These are phyloP conservation scores for Dascyllus trimaculatus DNA, from an alignment of 2,113 vertebrate species.

Conservation along the genomic window DNA sequence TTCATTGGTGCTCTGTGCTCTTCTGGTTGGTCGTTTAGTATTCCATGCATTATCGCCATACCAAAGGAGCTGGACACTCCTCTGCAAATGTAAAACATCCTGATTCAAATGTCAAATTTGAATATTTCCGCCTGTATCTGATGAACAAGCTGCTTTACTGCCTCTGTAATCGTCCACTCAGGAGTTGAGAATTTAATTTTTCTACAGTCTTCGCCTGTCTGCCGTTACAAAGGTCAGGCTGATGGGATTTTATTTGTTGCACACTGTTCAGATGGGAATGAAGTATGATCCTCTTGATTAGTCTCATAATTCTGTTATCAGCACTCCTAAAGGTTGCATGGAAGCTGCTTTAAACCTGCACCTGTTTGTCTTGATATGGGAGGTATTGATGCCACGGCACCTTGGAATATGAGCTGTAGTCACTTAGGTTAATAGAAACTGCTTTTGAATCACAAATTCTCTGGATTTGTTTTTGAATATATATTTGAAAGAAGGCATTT, in stretches of 20 bases:
- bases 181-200: conserved; percentile 57
- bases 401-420: not conserved
- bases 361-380: conserved; percentile 44
- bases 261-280: conserved; percentile 60
- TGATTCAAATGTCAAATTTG: conserved; percentile 76
- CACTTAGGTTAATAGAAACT: not conserved
- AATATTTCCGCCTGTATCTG: conserved; percentile 70
- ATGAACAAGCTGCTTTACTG: conserved; percentile 71
- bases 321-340: conserved; percentile 66
- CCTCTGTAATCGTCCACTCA: conserved; percentile 60
- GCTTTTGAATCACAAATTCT: not conserved
- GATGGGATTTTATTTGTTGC: conserved; percentile 67
- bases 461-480: no score
- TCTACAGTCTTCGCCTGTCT: conserved; percentile 23
- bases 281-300: conserved; percentile 70
- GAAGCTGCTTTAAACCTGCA: conserved; percentile 58
- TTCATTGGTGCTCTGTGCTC: conserved; percentile 4
- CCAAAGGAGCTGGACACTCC: conserved; percentile 31
- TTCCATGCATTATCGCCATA: conserved; percentile 35
- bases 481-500: no score
- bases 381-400: conserved; percentile 6
- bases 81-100: conserved; percentile 64
- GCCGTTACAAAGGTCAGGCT: conserved; percentile 72
- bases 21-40: conserved; percentile 38
- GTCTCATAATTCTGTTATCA: conserved; percentile 64